These are phyloP conservation scores for Strongylocentrotus purpuratus DNA, from an alignment of 35 echinoderm and acorn worm genomes.

Conservation along the genomic window DNA sequence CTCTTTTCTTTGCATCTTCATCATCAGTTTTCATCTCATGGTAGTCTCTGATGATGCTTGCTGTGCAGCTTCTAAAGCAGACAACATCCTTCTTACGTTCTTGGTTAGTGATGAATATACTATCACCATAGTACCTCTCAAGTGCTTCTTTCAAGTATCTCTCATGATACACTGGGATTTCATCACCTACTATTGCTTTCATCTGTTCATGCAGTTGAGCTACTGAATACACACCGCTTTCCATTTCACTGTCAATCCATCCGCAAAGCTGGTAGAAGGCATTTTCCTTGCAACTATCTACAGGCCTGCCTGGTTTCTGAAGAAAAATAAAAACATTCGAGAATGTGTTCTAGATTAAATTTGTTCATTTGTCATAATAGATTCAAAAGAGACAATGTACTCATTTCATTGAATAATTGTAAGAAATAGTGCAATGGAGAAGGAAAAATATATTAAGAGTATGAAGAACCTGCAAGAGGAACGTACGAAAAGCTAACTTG, in stretches of 20 bases:
- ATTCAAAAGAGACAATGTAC: too few relatives aligned
- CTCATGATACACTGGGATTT: slow-evolving; percentile 49
- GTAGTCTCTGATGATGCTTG: slow-evolving; percentile 49
- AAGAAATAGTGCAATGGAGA: too few relatives aligned
- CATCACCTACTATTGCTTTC: slow-evolving; percentile 55
- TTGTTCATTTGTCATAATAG: too few relatives aligned
- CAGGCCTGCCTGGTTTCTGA: background rate
- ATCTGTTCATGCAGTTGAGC: slow-evolving; percentile 52
- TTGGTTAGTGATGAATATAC: slow-evolving; percentile 49
- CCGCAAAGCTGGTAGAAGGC: slow-evolving; percentile 1
- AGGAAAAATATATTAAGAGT: too few relatives aligned
- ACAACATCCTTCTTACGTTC: slow-evolving; percentile 60
- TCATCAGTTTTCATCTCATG: slow-evolving; percentile 38
- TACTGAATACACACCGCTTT: slow-evolving; percentile 61
- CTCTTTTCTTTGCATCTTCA: slow-evolving; percentile 50
- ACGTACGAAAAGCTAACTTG: too few relatives aligned
- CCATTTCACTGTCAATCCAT: slow-evolving; percentile 61
- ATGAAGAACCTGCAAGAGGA: too few relatives aligned
- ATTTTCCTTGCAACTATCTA: background rate
- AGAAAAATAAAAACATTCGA: too few relatives aligned
- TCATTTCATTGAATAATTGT: too few relatives aligned
- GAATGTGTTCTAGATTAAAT: too few relatives aligned
- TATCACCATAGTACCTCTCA: slow-evolving; percentile 56
- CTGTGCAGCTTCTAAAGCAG: slow-evolving; percentile 57
- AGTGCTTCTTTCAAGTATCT: slow-evolving; percentile 51